Evolutionary conservation across 2,797 vertebrate species (phyloP), one percentile per base, ranked within the genome.

Genomic region (Peromyscus aztecus): DNA sequence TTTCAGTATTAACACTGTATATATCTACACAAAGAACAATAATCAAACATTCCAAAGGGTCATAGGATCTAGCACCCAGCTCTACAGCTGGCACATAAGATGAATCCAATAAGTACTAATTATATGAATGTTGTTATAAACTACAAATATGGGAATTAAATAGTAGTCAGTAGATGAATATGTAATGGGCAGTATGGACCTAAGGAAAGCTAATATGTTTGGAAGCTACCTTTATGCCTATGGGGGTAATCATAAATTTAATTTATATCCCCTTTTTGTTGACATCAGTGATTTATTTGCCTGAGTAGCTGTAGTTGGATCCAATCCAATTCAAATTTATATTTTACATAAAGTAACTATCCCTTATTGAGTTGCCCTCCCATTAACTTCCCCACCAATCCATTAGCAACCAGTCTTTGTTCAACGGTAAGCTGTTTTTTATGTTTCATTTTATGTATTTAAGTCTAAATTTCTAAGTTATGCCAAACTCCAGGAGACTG

Each of bases 401-500:
- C 19, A 57, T 83, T 67, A 94, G 61, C 46, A 92, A 73, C 23
- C 3, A 87, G 46, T 73, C 3, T 86, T 94, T 49, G 14, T 16
- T 83, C 21, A 78, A 49, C 37, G 92, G 9, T 96, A 80, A 69
- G 57, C 11, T 91, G 14, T 83, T 14, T 84, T 91, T 2, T 12
- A 76, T 57, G 4, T 69, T 89, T 57, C 4, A 71, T 73, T 94
- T 94, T 12, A 78, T 87, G 12, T 82, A 40, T 71, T 89, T 92
- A 90, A 90, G 34, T 10, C 10, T 52, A 92, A 43, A 71, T 91
- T 95, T 95, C 21, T 3, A 82, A 46, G 49, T 77, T 92, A 89
- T 17, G 8, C 40, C 23, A 90, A 87, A 11, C 1, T 92, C 46
- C 6, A 78, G 69, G 9, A 90, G 85, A 14, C 14, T 34, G 81